A percentile compares a stretch with the other conserved stretches of the same genome.
Conservation (phyloP, 2,113 vertebrate genomes). For the Dicentrarchus labrax region DNA sequence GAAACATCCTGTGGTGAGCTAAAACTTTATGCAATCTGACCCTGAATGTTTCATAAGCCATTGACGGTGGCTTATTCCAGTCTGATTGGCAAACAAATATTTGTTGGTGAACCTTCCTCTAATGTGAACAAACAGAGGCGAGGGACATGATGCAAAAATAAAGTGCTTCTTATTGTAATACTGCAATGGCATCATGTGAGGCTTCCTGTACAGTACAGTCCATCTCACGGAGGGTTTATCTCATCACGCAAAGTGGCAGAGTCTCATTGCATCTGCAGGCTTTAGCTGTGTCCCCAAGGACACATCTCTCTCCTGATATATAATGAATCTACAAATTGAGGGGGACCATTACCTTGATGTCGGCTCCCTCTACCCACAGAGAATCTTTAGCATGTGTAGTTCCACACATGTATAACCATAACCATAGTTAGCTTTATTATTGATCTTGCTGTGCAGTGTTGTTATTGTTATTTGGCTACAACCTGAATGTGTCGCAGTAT, state of each 20-base stretch:
- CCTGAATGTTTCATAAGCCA: constrained; percentile 4
- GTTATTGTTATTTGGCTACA: not conserved
- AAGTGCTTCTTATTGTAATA: not conserved
- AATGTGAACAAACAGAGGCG: not conserved
- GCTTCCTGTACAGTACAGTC: constrained; percentile 6
- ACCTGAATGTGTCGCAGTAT: not conserved
- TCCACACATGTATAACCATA: constrained; percentile 6
- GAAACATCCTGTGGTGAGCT: constrained; percentile 7
- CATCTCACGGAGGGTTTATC: constrained; percentile 29
- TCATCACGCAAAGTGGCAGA: constrained; percentile 57
- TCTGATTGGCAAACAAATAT: not conserved
- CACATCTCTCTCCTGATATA: constrained; percentile 31
- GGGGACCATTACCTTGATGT: constrained; percentile 17
- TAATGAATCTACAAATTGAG: constrained; percentile 30
- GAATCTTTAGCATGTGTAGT: not conserved
- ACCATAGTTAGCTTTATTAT: not conserved
- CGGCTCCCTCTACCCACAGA: constrained; percentile 4
- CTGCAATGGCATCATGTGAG: not conserved
- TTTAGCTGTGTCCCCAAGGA: constrained; percentile 44
- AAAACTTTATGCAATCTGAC: constrained; percentile 5
- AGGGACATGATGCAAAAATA: not conserved
- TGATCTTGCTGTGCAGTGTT: not conserved
- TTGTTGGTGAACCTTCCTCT: not conserved
- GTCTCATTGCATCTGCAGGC: constrained; percentile 59
- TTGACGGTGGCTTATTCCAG: not conserved